Conservation (phyloP, 1,140 invertebrate species). For the Adelges cooleyi region DNA sequence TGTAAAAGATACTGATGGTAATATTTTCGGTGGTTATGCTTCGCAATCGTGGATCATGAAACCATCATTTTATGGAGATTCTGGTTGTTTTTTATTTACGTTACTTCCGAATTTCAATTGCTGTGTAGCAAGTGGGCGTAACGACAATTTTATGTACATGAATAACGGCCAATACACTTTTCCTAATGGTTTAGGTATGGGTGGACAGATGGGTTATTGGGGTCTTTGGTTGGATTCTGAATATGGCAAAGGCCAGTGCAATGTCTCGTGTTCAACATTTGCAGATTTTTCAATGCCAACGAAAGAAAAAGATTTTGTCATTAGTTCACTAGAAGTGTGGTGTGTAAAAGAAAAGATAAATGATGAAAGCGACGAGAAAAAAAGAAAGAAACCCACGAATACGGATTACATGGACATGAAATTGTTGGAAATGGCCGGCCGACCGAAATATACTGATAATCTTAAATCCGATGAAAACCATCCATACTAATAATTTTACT, state of each 20-base stretch:
- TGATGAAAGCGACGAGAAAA: conserved; percentile 46
- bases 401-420: conserved; percentile 65
- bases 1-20: conserved; percentile 64
- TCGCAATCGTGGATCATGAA: conserved; percentile 58
- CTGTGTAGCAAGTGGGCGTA: conserved; percentile 66
- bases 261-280: conserved; percentile 73
- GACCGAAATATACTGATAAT: conserved; percentile 65
- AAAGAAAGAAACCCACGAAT: conserved; percentile 41
- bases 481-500: no score
- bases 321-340: conserved; percentile 78
- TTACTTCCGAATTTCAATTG: conserved; percentile 65
- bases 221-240: conserved; percentile 74
- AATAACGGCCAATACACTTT: conserved; percentile 80
- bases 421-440: conserved; percentile 66
- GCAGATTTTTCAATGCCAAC: conserved; percentile 66
- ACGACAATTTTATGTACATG: conserved; percentile 81
- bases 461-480: conserved; percentile 46
- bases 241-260: conserved; percentile 70
- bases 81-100: conserved; percentile 69
- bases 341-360: conserved; percentile 62
- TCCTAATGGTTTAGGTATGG: conserved; percentile 83
- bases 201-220: conserved; percentile 77
- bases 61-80: conserved; percentile 53
- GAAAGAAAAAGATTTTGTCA: conserved; percentile 58
- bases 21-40: conserved; percentile 80